Base-by-base conservation (phyloP, 1,140 invertebrate species). In the Leucophenga varia region DNA sequence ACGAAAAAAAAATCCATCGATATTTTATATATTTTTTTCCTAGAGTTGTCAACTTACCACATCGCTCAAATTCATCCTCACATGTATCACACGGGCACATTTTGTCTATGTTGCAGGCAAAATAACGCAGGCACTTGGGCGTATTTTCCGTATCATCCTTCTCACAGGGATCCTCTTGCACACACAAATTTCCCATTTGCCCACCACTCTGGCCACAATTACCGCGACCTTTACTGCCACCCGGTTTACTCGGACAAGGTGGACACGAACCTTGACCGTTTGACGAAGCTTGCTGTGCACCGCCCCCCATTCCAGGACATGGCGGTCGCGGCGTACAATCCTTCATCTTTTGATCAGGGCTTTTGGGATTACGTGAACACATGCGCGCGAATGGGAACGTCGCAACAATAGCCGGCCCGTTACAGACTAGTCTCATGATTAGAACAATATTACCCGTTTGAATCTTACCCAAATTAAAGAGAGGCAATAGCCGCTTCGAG, bases 361-460 rank as follows among this genome's bases (percentile, higher is more conserved):
- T 54, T 10, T 52, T 59, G 22, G 63, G 63, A 49, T 68, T 68
- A 1, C 63, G 44, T 2, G 69, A 67, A 30, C 69, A 72, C 13
- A 72, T 35, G 10, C 43, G 13, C 5, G 43, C 38, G 20, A 65
- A 61, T 10, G 65, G 47, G 31, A 73, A 73, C 1, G 52, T 25
- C 8, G 61, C 61, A 0, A 74, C 71, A 37, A 74, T 69, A 1
- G 67, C 30, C 1, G 71, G 70, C 0, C 71, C 71, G 54, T 67
- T 69, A 50, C 61, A 69, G 0, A 73, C 55, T 19, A 74, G 16
- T 5, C 67, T 51, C 38, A 74, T 58, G 14, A 69, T 56, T 0
- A 73, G 22, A 7, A 74, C 71, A 17, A 74, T 61, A 41, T 74
- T 74, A 2, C 71, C 71, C 0, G 71, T 74, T 48, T 74, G 71